These are phyloP conservation scores for Drosophila mojavensis DNA, from an alignment of 1,140 invertebrate genomes.

Conservation along the genomic window DNA sequence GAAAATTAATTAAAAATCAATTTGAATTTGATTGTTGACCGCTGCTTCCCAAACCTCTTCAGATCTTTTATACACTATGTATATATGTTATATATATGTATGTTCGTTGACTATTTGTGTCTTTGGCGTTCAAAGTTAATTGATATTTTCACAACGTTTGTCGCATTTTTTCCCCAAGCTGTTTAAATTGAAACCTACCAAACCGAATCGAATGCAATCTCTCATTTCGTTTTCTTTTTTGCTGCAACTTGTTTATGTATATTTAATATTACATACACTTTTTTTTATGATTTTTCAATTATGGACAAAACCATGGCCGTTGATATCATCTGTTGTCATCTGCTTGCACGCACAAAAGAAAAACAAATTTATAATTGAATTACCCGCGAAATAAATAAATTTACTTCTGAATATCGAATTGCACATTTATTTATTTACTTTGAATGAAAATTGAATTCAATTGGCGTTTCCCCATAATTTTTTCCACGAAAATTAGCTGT, in stretches of 20 bases:
- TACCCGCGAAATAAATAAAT: constrained; percentile 61
- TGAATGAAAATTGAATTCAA: constrained; percentile 54
- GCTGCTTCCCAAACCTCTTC: constrained; percentile 23
- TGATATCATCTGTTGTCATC: constrained; percentile 14
- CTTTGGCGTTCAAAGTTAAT: constrained; percentile 63
- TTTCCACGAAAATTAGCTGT: constrained; percentile 48
- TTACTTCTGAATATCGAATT: constrained; percentile 17
- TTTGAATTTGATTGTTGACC: constrained; percentile 80
- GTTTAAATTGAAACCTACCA: neutral
- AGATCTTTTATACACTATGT: neutral
- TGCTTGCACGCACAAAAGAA: constrained; percentile 45
- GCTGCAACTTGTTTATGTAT: neutral
- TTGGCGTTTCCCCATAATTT: constrained; percentile 9
- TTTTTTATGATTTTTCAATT: constrained; percentile 65
- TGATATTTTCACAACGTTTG: constrained; percentile 72
- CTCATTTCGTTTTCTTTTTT: constrained; percentile 13
- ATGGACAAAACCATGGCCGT: constrained; percentile 22
- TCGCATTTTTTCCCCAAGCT: constrained; percentile 11
- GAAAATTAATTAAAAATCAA: constrained; percentile 83
- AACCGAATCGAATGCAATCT: constrained; percentile 43
- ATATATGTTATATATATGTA: constrained; percentile 2
- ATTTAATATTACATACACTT: neutral
- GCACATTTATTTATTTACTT: constrained; percentile 52
- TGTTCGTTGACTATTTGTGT: constrained; percentile 31
- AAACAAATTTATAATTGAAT: constrained; percentile 67